Conservation (phyloP, 2,113 vertebrate genomes). For the Odobenus rosmarus region DNA sequence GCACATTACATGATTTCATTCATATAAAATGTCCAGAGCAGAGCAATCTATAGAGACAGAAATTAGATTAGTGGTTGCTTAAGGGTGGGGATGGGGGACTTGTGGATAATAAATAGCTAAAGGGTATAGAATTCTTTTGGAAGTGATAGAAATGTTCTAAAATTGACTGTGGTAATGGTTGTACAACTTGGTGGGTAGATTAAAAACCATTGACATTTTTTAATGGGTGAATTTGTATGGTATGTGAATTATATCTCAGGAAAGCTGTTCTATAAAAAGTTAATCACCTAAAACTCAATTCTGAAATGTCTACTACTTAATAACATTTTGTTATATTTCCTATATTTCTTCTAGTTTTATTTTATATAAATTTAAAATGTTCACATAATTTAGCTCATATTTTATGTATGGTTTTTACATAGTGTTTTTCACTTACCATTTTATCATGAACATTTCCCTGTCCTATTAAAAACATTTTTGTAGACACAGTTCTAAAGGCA, state of each 20-base stretch:
- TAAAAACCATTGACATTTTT: background rate
- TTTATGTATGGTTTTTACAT: background rate
- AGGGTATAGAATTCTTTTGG: background rate
- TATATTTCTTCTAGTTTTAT: background rate
- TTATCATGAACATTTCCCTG: conserved; percentile 43
- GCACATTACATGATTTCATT: background rate
- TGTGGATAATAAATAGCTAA: background rate
- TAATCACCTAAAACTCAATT: background rate
- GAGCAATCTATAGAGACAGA: conserved; percentile 3
- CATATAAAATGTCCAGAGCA: conserved; percentile 2
- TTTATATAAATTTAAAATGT: conserved; percentile 43
- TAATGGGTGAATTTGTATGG: background rate
- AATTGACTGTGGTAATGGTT: background rate
- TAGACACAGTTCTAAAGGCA: conserved; percentile 8
- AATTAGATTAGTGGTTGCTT: background rate
- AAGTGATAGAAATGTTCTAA: conserved; percentile 39
- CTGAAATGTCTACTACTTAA: conserved; percentile 40
- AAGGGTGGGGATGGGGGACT: background rate
- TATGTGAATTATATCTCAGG: conserved; percentile 5
- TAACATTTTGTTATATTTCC: conserved; percentile 32
- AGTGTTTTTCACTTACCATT: conserved; percentile 33
- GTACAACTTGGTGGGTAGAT: background rate
- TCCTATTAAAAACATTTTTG: conserved; percentile 1
- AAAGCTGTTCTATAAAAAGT: background rate
- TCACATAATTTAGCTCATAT: conserved; percentile 14